Conservation (phyloP, 2,888 invertebrate species). For the Acholoe squamosa region DNA sequence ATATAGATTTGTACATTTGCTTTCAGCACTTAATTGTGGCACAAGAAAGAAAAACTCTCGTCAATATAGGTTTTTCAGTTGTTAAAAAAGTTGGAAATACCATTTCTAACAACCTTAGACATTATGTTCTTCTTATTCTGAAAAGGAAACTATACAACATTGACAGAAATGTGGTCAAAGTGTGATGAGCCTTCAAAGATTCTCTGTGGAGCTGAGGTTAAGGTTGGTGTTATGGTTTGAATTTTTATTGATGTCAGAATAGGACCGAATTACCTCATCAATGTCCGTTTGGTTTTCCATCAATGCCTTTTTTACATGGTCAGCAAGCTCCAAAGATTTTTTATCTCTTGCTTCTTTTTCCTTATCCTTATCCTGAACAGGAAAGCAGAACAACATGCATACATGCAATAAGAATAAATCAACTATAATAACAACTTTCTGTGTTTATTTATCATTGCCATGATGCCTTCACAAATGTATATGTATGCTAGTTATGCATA, state of each 20-base stretch:
- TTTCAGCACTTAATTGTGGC: too few relatives aligned
- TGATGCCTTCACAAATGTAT: not conserved
- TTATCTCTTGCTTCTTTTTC: conserved; percentile 49
- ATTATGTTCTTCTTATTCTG: not conserved
- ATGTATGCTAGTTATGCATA: not conserved
- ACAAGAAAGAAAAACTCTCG: too few relatives aligned
- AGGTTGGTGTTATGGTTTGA: not conserved
- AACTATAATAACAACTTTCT: not conserved
- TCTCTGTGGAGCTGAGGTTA: not conserved
- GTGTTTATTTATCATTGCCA: not conserved
- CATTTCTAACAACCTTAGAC: too few relatives aligned
- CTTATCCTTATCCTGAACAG: not conserved
- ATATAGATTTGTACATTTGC: too few relatives aligned
- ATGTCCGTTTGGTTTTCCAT: conserved; percentile 32
- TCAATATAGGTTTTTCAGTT: too few relatives aligned
- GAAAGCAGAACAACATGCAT: conserved; percentile 59
- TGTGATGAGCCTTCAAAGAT: not conserved
- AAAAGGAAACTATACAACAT: conserved; percentile 13
- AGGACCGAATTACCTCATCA: conserved; percentile 29
- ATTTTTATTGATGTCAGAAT: not conserved
- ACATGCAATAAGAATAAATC: conserved; percentile 31
- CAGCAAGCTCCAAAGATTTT: conserved; percentile 51
- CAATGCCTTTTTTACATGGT: conserved; percentile 55
- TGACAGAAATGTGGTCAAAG: not conserved
- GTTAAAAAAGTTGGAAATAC: too few relatives aligned